Conservation (phyloP, 23 tunicate genomes). For the Styela plicata region DNA sequence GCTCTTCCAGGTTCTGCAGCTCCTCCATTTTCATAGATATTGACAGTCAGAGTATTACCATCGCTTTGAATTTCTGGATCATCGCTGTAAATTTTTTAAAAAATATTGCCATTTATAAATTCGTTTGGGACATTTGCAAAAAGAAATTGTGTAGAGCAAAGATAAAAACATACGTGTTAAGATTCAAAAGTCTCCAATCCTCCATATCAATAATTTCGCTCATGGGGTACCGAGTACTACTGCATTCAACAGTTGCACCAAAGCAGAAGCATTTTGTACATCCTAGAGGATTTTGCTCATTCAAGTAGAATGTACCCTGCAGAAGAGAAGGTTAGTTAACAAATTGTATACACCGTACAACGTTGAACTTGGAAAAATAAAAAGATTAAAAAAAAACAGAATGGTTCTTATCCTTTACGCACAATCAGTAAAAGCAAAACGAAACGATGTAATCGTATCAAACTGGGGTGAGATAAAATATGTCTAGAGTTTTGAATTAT, state of each 20-base stretch:
- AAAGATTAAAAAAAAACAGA: too few species aligned
- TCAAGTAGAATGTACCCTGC: constrained; percentile 66
- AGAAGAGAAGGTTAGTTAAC: neutral
- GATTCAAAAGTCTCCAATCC: constrained; percentile 58
- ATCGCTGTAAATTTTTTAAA: constrained; percentile 15
- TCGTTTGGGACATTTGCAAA: too few species aligned
- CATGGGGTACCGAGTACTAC: constrained; percentile 61
- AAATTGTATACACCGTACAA: too few species aligned
- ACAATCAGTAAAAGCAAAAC: too few species aligned
- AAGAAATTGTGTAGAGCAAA: neutral
- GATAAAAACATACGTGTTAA: constrained; percentile 25
- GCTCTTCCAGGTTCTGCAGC: constrained; percentile 33
- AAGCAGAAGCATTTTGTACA: constrained; percentile 91
- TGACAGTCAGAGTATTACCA: constrained; percentile 33
- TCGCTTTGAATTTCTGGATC: constrained; percentile 6
- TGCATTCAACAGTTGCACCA: constrained; percentile 53
- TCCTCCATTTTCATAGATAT: constrained; percentile 51
- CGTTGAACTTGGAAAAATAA: too few species aligned
- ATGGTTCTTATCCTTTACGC: too few species aligned
- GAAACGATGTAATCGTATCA: too few species aligned
- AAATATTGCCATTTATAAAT: neutral
- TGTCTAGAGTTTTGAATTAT: neutral
- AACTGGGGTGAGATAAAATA: too few species aligned
- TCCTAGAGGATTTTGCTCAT: constrained; percentile 67
- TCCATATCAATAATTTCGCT: constrained; percentile 72